Conservation (phyloP, 1,140 invertebrate species). For the Bilobella aurantiaca region DNA sequence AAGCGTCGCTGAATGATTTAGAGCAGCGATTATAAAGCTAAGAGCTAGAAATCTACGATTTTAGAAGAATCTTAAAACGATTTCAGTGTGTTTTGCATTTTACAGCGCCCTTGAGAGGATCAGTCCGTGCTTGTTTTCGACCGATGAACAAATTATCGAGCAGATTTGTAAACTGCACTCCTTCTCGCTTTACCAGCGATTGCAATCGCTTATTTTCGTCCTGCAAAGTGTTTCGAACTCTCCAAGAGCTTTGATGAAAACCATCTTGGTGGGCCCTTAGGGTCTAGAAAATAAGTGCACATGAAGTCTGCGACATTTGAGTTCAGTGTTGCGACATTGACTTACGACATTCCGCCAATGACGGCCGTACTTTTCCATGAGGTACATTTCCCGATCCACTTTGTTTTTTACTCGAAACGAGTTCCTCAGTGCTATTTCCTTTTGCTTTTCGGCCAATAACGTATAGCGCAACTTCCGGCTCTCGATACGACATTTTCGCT, state of each 20-base stretch:
- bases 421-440: not conserved
- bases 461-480: not conserved
- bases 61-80: not conserved
- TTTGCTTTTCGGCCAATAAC: not conserved
- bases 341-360: slow-evolving; percentile 12
- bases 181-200: not conserved
- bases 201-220: not conserved
- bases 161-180: not conserved
- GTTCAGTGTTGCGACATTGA: not conserved
- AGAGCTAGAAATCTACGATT: slow-evolving; percentile 1
- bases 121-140: not conserved
- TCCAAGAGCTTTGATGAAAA: slow-evolving; percentile 10
- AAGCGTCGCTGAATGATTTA: not conserved
- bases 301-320: too few relatives aligned
- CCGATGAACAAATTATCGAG: not conserved
- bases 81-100: too few relatives aligned
- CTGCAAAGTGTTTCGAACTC: slow-evolving; percentile 11
- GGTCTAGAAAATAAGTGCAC: slow-evolving; percentile 10
- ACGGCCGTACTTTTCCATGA: slow-evolving; percentile 14
- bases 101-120: not conserved
- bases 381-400: not conserved
- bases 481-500: not conserved
- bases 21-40: not conserved
- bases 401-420: not conserved
- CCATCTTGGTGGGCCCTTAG: not conserved